Evolutionary conservation across 2,888 invertebrate genomes (phyloP).

Genomic region (Troides aeacus): DNA sequence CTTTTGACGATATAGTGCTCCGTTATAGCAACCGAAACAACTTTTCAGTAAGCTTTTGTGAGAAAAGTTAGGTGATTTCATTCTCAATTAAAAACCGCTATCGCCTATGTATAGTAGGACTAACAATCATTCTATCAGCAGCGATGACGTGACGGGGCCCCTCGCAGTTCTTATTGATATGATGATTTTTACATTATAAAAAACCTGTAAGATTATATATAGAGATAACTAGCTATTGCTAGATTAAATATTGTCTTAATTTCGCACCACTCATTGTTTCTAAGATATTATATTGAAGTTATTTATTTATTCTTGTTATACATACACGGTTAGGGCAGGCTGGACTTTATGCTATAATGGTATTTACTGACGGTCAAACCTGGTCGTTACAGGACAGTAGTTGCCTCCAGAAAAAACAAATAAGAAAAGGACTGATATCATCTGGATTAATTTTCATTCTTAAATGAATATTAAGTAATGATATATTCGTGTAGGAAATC

Average conservation of each 20-base stretch:
- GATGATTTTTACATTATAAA: conserved; percentile 42
- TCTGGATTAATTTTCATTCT: neutral
- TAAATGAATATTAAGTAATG: neutral
- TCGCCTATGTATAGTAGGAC: conserved; percentile 7
- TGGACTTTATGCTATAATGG: too few relatives aligned
- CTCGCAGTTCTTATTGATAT: conserved; percentile 46
- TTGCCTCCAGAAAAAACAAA: too few relatives aligned
- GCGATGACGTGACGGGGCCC: conserved; percentile 66
- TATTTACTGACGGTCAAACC: too few relatives aligned
- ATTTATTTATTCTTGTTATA: too few relatives aligned
- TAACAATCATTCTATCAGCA: conserved; percentile 18
- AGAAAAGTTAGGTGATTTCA: neutral
- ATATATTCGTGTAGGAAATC: neutral
- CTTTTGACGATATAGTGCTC: too few relatives aligned
- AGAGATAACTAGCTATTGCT: conserved; percentile 2
- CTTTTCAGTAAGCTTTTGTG: neutral
- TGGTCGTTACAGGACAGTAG: too few relatives aligned
- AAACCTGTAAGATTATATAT: conserved; percentile 27
- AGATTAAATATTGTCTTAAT: neutral
- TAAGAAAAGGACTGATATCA: too few relatives aligned
- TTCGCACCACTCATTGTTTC: neutral
- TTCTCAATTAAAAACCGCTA: conserved; percentile 16
- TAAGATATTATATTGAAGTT: too few relatives aligned
- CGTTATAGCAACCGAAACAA: too few relatives aligned
- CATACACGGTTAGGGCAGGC: too few relatives aligned